Evolutionary conservation across 2,888 invertebrate species (phyloP), one percentile per base, ranked within the genome.

Genomic region (Tromatobia lineatoria): DNA sequence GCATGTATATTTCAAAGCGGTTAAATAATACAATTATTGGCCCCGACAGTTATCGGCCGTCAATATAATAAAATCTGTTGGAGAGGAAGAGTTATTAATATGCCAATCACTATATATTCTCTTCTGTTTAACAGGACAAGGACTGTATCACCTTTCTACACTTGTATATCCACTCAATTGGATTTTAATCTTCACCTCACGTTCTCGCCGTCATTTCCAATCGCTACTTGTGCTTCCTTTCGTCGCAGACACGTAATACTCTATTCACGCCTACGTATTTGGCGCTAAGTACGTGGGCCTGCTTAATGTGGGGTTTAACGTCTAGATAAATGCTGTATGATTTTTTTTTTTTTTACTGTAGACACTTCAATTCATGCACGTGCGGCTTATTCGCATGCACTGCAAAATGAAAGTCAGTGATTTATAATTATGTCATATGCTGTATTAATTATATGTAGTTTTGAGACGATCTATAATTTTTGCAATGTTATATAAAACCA

Each of bases 181-280:
- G 64, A 75, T 34, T 70, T 75, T 79, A 83, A 83, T 83, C 75
- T 79, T 79, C 83, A 57, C 47, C 83, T 79, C 83, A 79, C 83
- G 79, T 83, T 71, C 57, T 50, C 47, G 54, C 64, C 18, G 74
- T 54, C 64, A 20, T 69, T 61, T 20, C 52, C 57, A 18, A 61
- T 42, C 67, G 47, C 13, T 59, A 61, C 52, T 69, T 50, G 29
- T 50, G 54, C 74, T 15, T 79, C 70, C 75, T 50, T 57, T 50
- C 47, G 38, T 34, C 18, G 23, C 38, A 79, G 50, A 75, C 57
- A 38, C 69, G 42, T 64, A 66, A 54, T 61, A 54, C 52, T 45
- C 38, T 15, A 29, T 78, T 34, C 29, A 18, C 50, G 50, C 82
- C 13, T 47, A 54, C 57, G 29, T 69, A 52, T 75, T 61, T 29